Base-by-base conservation (phyloP, 2,113 vertebrate genomes). In the Arizona elegans region DNA sequence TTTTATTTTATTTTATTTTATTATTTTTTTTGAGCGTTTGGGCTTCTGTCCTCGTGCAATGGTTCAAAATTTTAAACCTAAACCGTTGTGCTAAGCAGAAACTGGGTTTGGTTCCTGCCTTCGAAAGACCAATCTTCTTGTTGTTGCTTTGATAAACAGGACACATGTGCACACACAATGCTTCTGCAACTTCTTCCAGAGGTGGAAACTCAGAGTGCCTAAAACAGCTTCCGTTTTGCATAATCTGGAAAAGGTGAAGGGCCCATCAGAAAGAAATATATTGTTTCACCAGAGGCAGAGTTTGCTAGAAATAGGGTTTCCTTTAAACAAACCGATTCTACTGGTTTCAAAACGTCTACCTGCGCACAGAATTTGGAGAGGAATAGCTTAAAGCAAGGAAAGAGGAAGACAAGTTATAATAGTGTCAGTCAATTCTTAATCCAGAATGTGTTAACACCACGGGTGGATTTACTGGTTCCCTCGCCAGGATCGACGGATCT, bases 391-490 rank as follows among this genome's bases (percentile, higher is more conserved):
- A 91, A 86, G 24, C 26, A 26, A 55, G 50, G 12, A 24, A 59
- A 52, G 43, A 0, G 17, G 58, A 21, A 53, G 26, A 4, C 56
- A 81, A 12, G 92, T 33, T 54, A 59, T 26, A 33, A 81, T 0
- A 23, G 3, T 56, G 89, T 5, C 0, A 11, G 1, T 53, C 7
- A 15, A 55, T 11, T 59, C 21, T 21, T 50, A 91, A 50, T 17
- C 23, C 0, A 91, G 47, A 47, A 0, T 0, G 8, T 33, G n/a
- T 88, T 54, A 70, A 70, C 55, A 1, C 58, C 58, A 90, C 15
- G 43, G 0, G 9, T 43, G 29, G 15, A 50, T 43, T 38, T 21
- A 58, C 33, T 13, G 9, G 50, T 29, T 29, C 5, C 11, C 29
- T n/a, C 0, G 3, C 29, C 50, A 88, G 52, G n/a, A 19, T 17